A percentile compares a stretch with the other conserved stretches of the same genome.
phyloP scores from a whole-genome alignment of 2,888 invertebrate genomes.

The Aspidapion aeneum region DNA sequence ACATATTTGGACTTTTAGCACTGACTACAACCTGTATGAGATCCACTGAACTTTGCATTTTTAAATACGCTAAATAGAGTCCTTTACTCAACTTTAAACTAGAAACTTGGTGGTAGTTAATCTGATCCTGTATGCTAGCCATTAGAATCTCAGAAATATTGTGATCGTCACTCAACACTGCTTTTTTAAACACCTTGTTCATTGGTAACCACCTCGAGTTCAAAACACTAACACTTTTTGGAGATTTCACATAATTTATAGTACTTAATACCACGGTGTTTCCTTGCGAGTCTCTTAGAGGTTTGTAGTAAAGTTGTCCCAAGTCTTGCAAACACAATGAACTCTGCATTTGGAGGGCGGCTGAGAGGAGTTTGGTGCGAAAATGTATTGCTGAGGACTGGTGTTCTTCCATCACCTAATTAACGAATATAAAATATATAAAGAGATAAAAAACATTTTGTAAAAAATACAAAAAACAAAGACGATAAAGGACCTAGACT shows the following conservation, averaged over 20 bases:
- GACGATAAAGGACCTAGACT: too few species aligned
- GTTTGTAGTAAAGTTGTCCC: conserved; percentile 91
- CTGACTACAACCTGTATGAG: conserved; percentile 91
- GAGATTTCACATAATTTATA: conserved; percentile 74
- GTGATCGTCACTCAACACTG: conserved; percentile 69
- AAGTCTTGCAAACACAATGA: conserved; percentile 80
- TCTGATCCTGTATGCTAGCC: conserved; percentile 81
- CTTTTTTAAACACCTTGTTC: conserved; percentile 68
- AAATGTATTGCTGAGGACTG: conserved; percentile 89
- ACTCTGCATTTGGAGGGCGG: conserved; percentile 89
- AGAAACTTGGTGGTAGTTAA: conserved; percentile 73
- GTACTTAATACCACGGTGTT: conserved; percentile 89
- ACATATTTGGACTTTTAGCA: conserved; percentile 87
- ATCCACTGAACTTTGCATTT: conserved; percentile 95
- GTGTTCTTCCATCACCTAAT: conserved; percentile 93
- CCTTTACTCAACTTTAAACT: conserved; percentile 80
- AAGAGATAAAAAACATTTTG: too few species aligned
- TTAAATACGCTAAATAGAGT: conserved; percentile 92
- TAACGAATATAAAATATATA: too few species aligned
- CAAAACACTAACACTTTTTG: conserved; percentile 82
- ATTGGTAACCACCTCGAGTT: conserved; percentile 93
- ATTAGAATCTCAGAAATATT: conserved; percentile 81
- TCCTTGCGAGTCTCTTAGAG: conserved; percentile 83
- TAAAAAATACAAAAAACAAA: too few species aligned
- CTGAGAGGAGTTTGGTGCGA: conserved; percentile 86